Evolutionary conservation across 2,888 invertebrate species (phyloP), one percentile per base, ranked within the genome.

Genomic region (Cerceris rybyensis): DNA sequence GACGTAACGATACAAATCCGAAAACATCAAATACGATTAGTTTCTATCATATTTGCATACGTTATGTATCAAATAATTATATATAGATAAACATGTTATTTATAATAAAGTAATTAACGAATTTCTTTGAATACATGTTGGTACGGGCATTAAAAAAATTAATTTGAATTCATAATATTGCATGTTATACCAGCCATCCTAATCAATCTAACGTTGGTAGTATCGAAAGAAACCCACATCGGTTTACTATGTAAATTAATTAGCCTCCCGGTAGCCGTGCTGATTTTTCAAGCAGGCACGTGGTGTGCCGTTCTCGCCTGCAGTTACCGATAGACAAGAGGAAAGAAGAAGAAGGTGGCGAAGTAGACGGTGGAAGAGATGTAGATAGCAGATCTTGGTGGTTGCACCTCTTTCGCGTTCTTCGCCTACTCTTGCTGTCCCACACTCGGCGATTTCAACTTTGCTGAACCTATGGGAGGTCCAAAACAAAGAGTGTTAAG

Each of bases 231-330:
- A 54, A 57, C 57, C 71, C 70, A 67, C 74, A 70, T 76, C 80
- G 82, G 70, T 86, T 87, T 78, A 81, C 88, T 90, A 90, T 90
- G 90, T 86, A 90, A 90, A 90, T 90, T 90, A 90, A 90, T 90
- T 90, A 90, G 90, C 84, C 83, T 83, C 84, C 80, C 81, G 84
- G 88, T 88, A 88, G 87, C 81, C 81, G 86, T 82, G 82, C 81
- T 83, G 86, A 89, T 89, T 90, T 89, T 90, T 89, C 86, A 86
- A 81, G 57, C 73, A 75, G 78, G 77, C 81, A 78, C 87, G 85
- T 87, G 86, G 84, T 86, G 78, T 74, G 80, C 80, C 83, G 75
- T 71, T 72, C 76, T 82, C 74, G 85, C 81, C 77, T 77, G 71
- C 74, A 79, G 81, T 73, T 67, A 75, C 54, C 61, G 72, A 50